Evolutionary conservation across 2,888 invertebrate species (phyloP), one percentile per base, ranked within the genome.

Genomic region (Lathronympha strigana): DNA sequence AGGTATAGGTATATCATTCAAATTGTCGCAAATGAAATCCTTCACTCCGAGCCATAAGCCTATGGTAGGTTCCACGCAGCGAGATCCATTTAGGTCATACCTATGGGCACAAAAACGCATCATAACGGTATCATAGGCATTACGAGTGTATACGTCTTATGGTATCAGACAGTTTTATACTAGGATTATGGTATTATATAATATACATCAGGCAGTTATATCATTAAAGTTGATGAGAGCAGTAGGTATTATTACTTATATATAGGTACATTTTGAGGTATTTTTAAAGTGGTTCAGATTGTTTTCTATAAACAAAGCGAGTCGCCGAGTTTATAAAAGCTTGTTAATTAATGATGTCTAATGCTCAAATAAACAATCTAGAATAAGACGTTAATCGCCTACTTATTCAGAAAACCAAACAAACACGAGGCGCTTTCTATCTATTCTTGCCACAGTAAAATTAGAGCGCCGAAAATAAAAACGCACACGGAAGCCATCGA

Each of bases 331-430:
- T 21, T 53, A 58, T 51, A 36, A 61, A 47, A 49, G 53, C 31
- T 47, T 40, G 28, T 61, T 66, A 61, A 61, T 61, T 54, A 61
- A 66, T 23, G 40, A 40, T 66, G 17, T 23, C 51, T 64, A 28
- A 60, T 64, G 51, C 45, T 60, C n/a, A 15, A 11, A 66, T 61
- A 66, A 64, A 64, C 58, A 60, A 60, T 38, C 47, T 31, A 66
- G 38, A 61, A 54, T 40, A 49, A 54, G 53, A 54, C 53, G 60
- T 54, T 61, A 61, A 66, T 66, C 66, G 66, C 38, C 36, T 49
- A 38, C 66, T 54, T 61, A 53, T 66, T 47, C 11, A 21, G 38
- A 53, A 64, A 66, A 38, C 49, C n/a, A 60, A 66, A 66, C 66
- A 66, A 66, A 66, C 57, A 58, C 60, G 60, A 54, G 36, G 1